Conservation (phyloP, 37 sponge, comb jelly and placozoan species). For the Ianthella basta region DNA sequence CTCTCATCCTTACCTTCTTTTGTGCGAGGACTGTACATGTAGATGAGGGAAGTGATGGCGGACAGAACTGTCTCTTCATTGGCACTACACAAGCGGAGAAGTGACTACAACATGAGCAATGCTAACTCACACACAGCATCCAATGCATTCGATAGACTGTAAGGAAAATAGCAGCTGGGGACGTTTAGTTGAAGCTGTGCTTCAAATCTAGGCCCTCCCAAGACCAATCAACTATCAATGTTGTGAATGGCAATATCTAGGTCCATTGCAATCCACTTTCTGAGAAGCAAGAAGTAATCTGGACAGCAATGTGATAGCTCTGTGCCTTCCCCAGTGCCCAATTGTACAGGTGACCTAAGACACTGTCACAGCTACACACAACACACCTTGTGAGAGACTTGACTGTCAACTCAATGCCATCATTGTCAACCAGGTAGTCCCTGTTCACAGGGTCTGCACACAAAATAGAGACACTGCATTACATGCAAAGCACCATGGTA, state of each 20-base stretch:
- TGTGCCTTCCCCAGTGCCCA: too few species aligned
- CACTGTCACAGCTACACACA: neutral
- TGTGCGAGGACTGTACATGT: constrained; percentile 57
- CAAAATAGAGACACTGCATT: too few species aligned
- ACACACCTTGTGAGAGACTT: constrained; percentile 63
- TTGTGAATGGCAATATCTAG: too few species aligned
- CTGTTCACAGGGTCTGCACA: constrained; percentile 44
- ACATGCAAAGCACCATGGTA: too few species aligned
- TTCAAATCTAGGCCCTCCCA: too few species aligned
- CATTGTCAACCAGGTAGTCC: constrained; percentile 66
- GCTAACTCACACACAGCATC: neutral
- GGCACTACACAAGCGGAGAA: constrained; percentile 33
- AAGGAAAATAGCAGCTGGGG: too few species aligned
- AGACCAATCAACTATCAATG: too few species aligned
- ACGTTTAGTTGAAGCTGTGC: too few species aligned
- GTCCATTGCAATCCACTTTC: too few species aligned
- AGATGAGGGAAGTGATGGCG: constrained; percentile 76
- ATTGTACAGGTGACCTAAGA: too few species aligned
- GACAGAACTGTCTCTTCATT: constrained; percentile 84
- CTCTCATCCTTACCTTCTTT: constrained; percentile 52
- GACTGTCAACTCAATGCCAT: constrained; percentile 54
- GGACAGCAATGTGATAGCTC: too few species aligned
- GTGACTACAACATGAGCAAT: neutral
- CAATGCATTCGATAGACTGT: neutral
- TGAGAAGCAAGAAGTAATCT: too few species aligned